Base-by-base conservation (phyloP, 2,888 invertebrate genomes). In the Drosophila hamatofila region DNA sequence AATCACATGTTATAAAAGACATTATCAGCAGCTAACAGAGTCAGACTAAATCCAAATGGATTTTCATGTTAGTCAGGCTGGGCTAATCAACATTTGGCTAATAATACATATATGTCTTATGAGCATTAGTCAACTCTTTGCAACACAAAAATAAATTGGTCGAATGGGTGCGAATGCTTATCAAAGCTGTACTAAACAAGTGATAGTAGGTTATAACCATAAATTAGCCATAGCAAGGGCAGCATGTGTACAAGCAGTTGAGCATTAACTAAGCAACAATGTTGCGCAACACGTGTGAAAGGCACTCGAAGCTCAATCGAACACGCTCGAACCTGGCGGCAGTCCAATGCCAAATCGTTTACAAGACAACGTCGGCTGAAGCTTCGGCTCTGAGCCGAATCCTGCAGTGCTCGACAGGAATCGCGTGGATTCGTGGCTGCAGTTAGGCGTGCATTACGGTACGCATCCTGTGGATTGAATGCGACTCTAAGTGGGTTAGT, bases 401-500 rank as follows among this genome's bases (percentile, higher is more conserved):
- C 23, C 49, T 62, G 25, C 61, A 25, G 25, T n/a, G 44, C 27
- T 57, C 60, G 27, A 49, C 61, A 37, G 58, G 65, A 77, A 12
- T 81, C 75, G 68, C 62, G 9, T 75, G 70, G 75, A 72, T 37
- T 76, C 76, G 68, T 69, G 67, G 52, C 75, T 83, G 76, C 86
- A 80, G 71, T 59, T 52, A 65, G 62, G 64, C 59, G 60, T 72
- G 42, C 65, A 65, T 48, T 49, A 55, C 58, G 48, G 46, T 54
- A 61, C 60, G 69, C 51, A 68, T 79, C 74, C 77, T 70, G 75
- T 74, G 66, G 71, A 68, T 54, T 59, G 44, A 67, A 63, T 57
- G 48, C 27, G 23, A 25, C 14, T 60, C 84, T 86, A 90, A 90
- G 86, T 91, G 91, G 91, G 91, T 91, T 90, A 91, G 87, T 91